Evolutionary conservation across 2,888 invertebrate species (phyloP).

Genomic region (Lissocephala sabroskyi): DNA sequence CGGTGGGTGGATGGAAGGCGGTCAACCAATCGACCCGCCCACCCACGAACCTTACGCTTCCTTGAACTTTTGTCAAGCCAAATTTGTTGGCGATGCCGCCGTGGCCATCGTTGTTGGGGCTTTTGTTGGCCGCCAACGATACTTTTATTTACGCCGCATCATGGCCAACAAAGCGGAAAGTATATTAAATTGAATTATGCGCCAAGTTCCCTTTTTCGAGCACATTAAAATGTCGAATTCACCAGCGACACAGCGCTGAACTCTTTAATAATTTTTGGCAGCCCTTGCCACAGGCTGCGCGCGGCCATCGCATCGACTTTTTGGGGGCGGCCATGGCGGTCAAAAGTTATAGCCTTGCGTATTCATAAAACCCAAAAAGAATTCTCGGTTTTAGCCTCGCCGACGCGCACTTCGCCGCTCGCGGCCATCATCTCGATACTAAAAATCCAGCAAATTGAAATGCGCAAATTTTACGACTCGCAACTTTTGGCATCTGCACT

Average conservation of each 20-base stretch:
- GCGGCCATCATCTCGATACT: too few relatives aligned
- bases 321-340: too few relatives aligned
- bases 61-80: constrained; percentile 2
- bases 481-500: not conserved
- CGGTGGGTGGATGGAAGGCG: too few relatives aligned
- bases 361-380: too few relatives aligned
- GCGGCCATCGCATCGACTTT: constrained; percentile 5
- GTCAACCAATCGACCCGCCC: too few relatives aligned
- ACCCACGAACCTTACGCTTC: too few relatives aligned
- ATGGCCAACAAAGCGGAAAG: constrained; percentile 21
- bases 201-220: constrained; percentile 36
- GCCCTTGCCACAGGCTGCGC: not conserved
- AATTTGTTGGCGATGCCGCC: too few relatives aligned
- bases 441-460: constrained; percentile 2
- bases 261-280: constrained; percentile 1
- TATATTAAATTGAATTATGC: constrained; percentile 58
- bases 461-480: constrained; percentile 3
- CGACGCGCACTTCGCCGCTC: too few relatives aligned
- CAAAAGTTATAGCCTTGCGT: too few relatives aligned
- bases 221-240: constrained; percentile 19
- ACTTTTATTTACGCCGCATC: not conserved
- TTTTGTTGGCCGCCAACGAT: not conserved
- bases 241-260: not conserved
- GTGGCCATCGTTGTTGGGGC: not conserved
- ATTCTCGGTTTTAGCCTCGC: too few relatives aligned